Base-by-base conservation (phyloP, 2,113 vertebrate species). In the Manacus vitellinus region DNA sequence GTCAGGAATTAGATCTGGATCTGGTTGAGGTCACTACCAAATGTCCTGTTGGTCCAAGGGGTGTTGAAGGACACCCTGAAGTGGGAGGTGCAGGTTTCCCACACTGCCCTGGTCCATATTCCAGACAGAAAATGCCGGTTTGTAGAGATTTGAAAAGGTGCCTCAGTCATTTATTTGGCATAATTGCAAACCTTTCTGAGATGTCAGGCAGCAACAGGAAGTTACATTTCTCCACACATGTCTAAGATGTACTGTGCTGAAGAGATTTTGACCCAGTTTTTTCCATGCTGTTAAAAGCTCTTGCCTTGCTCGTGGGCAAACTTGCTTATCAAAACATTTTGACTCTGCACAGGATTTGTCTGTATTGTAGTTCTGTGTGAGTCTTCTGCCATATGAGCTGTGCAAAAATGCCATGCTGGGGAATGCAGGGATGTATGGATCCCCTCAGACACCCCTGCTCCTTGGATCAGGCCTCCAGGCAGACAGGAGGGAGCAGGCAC, bases 61-160 rank as follows among this genome's bases (percentile, higher is more conserved):
- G 37, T 58, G 30, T 23, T 63, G 72, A 55, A 86, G 31, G 31
- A n/a, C 4, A 4, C 31, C 28, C 20, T 76, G 55, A 62, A 80
- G 51, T 10, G 30, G 3, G 35, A 70, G n/a, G 23, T 55, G 14
- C 0, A 1, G 24, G 8, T 52, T 85, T 44, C 43, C 2, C 31
- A 4, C 7, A 2, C 63, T 55, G n/a, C 30, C 6, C 24, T 4
- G 1, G 27, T 12, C 12, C 30, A 2, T 7, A 4, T 65, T 61
- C 17, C 59, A 63, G 24, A 31, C 11, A 44, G 30, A 43, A 74
- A 71, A 30, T 20, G 17, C 24, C 79, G 21, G 15, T 27, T 58
- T 76, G 31, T 5, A 68, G 35, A 65, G 61, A 49, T 71, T 0
- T n/a, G 33, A 15, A 63, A 68, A 74, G 39, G 6, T 71, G 10